phyloP scores from a whole-genome alignment of 2,797 vertebrate genomes.

The Anguilla pacifica region DNA sequence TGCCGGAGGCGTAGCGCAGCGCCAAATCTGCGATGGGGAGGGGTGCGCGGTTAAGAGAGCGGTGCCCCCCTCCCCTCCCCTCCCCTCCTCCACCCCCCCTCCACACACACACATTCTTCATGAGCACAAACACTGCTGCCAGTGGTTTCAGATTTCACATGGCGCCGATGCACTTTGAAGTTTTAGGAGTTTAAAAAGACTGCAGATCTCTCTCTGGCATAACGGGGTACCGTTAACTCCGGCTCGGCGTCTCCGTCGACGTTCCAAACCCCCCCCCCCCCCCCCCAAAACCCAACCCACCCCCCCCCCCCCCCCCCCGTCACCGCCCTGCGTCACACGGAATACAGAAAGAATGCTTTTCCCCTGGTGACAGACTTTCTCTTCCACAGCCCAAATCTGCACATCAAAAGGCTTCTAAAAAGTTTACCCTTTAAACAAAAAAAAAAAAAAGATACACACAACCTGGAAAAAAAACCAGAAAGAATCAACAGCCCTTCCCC shows the following conservation, averaged over 20 bases:
- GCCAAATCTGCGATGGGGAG: constrained; percentile 75
- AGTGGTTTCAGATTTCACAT: background rate
- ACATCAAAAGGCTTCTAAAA: constrained; percentile 32
- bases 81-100: too few relatives aligned
- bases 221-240: background rate
- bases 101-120: background rate
- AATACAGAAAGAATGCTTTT: constrained; percentile 2
- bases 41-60: background rate
- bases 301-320: background rate
- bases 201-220: background rate
- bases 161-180: background rate
- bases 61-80: too few relatives aligned
- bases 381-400: constrained; percentile 34
- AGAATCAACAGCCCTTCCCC: background rate
- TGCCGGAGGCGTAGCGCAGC: constrained; percentile 88
- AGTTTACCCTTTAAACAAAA: background rate
- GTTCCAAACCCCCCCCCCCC: background rate
- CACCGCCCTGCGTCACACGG: background rate
- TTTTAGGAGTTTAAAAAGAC: background rate
- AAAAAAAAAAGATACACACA: background rate
- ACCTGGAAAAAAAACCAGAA: background rate
- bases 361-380: background rate
- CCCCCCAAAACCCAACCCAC: background rate
- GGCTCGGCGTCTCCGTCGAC: background rate
- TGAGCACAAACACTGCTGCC: background rate